Base-by-base conservation (phyloP, 2,888 invertebrate species). In the Elegia similella region DNA sequence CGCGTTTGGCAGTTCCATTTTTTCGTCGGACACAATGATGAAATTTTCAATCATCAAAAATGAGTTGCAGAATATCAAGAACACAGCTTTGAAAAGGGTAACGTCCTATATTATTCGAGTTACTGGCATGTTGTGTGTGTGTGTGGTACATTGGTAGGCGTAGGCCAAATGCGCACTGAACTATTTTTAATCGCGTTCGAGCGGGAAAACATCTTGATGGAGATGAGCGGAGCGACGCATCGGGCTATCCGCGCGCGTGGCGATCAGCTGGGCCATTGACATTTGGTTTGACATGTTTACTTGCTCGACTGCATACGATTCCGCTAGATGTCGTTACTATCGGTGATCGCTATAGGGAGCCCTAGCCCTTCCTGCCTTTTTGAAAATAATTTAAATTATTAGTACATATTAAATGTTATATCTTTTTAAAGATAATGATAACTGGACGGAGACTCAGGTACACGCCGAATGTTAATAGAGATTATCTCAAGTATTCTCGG, bases 1-100 rank as follows among this genome's bases (percentile, higher is more conserved):
- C 59, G 97, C 97, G 1, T 97, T 98, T 80, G 97, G 97, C 55
- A 95, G 96, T 69, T 97, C 97, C 64, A 96, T 98, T 80, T 98
- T 98, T 92, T 98, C 97, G 79, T 98, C 98, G 58, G 98, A 98
- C 82, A 98, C 98, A 8, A 95, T 98, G 95, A 98, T 99, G 96
- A 98, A 98, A 92, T 98, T 98, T 89, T 97, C 96, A 85, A 95
- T 99, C 70, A 99, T 99, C 83, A 95, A 96, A 85, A 98, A 98
- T 87, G 99, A 99, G 93, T 94, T 99, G 83, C 98, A 98, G 93
- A 99, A 99, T 92, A 98, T 98, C 85, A 97, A 97, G 94, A 96
- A 97, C 86, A 97, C 97, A 85, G 98, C 98, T 86, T 93, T 99
- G 70, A 98, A 97, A 94, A 95, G 98, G 98, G 98, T 98, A 95